Base-by-base conservation (phyloP, 92 coral and sea anemone species). In the Actinernus sp. region DNA sequence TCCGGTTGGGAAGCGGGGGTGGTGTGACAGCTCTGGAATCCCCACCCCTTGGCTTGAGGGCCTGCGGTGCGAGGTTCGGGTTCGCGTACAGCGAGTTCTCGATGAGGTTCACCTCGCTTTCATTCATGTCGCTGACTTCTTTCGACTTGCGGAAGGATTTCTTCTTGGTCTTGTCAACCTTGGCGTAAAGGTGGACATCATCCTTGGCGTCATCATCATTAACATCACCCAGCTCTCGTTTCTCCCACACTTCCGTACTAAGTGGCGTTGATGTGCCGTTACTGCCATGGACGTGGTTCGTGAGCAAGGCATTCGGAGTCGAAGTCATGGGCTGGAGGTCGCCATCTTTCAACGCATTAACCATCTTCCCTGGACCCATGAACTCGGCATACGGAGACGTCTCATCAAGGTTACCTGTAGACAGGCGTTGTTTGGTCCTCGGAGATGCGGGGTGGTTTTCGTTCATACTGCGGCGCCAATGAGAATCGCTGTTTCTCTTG, bases 351-450 rank as follows among this genome's bases (percentile, higher is more conserved):
- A 65, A 47, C 24, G 54, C 25, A 13, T 62, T 37, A 46, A 69
- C 12, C 14, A 26, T 48, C 47, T 69, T 65, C 14, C 57, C 49
- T 5, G 62, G 68, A 16, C 62, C 65, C 31, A 33, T 48, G 26
- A 82, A 81, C 55, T 82, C 97, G 26, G 98, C 98, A 49, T 94
- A 94, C n/a, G 97, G 98, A 8, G 84, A 61, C 1, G 90, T 59
- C 0, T 86, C 97, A 10, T 88, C 96, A 0, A 55, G 20, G 3
- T 84, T 44, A 34, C 74, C 84, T 21, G 85, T 74, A 11, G 89
- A 79, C 52, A 55, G 41, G 26, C 84, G 74, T 7, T 61, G 63
- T 22, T 13, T 50, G 17, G 55, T 11, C 34, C 53, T 85, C 0
- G 94, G 97, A 1, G 92, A 71, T 3, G 89, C 73, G 13, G 56